phyloP scores from a whole-genome alignment of 2,888 invertebrate species.

The Andrena camellia region DNA sequence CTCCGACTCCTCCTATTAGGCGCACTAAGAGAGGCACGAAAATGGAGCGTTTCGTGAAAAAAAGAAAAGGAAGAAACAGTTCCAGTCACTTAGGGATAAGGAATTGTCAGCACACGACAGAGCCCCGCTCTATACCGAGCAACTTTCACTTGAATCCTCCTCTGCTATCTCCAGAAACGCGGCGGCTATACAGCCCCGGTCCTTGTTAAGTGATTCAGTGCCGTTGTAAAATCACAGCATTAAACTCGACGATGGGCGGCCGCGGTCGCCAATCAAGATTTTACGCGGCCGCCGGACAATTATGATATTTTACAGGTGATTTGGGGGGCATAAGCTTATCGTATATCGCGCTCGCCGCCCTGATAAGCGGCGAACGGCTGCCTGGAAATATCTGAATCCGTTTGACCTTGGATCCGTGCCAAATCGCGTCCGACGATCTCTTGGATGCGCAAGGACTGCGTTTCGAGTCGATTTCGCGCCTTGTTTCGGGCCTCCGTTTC shows the following conservation, averaged over 20 bases:
- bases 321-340: constrained; percentile 59
- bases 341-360: constrained; percentile 54
- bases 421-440: constrained; percentile 56
- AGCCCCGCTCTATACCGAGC: constrained; percentile 6
- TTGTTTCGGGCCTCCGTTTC: constrained; percentile 15
- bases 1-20: background rate
- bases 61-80: constrained; percentile 3
- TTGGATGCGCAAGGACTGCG: constrained; percentile 41
- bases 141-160: constrained; percentile 25
- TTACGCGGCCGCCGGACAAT: constrained; percentile 60
- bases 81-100: constrained; percentile 45
- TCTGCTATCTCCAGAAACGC: constrained; percentile 49
- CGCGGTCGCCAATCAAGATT: constrained; percentile 69
- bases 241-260: constrained; percentile 62
- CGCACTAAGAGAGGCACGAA: background rate
- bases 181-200: constrained; percentile 40
- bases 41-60: constrained; percentile 7
- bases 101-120: constrained; percentile 37
- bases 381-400: constrained; percentile 69
- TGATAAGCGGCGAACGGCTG: constrained; percentile 58
- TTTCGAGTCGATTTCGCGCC: constrained; percentile 34
- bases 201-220: constrained; percentile 65
- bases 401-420: constrained; percentile 68
- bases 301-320: constrained; percentile 64
- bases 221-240: constrained; percentile 63